A percentile compares a stretch with the other conserved stretches of the same genome.
Evolutionary conservation across 2,113 vertebrate genomes (phyloP).

Genomic region (Sapayoa aenigma): DNA sequence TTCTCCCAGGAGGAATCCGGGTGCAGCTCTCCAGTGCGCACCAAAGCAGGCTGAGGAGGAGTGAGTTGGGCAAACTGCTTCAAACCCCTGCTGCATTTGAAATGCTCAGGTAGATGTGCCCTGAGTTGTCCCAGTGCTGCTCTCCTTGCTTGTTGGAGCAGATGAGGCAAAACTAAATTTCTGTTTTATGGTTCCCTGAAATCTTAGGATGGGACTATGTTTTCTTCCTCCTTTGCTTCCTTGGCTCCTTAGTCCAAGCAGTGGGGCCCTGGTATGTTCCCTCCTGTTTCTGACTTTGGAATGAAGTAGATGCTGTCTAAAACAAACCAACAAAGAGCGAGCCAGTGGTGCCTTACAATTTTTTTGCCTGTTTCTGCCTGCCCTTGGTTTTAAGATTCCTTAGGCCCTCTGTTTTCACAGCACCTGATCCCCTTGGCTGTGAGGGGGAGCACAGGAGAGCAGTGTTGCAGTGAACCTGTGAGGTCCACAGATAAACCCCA

Average conservation of each 20-base stretch:
- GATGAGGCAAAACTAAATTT: neutral
- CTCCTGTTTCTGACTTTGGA: neutral
- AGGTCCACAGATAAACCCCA: neutral
- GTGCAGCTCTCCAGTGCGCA: neutral
- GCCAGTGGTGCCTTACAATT: neutral
- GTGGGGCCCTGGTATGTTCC: neutral
- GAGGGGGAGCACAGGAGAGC: neutral
- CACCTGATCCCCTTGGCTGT: neutral
- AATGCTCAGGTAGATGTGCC: neutral
- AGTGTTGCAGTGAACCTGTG: neutral
- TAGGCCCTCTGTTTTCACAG: neutral
- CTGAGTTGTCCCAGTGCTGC: neutral
- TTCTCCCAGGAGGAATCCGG: neutral
- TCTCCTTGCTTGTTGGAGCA: neutral
- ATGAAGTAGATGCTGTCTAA: neutral
- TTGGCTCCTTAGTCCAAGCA: neutral
- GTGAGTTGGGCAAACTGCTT: neutral
- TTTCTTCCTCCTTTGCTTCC: neutral
- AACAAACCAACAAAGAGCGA: neutral
- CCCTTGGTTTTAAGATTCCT: neutral
- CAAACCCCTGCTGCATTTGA: fast-evolving
- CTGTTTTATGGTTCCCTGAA: neutral
- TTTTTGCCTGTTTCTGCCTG: neutral
- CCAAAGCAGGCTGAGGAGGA: neutral
- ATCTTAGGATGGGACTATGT: neutral